Percentiles rank a stretch among this genome's conserved stretches.
Conservation (phyloP, 2,113 vertebrate genomes). For the Lagopus leucura region DNA sequence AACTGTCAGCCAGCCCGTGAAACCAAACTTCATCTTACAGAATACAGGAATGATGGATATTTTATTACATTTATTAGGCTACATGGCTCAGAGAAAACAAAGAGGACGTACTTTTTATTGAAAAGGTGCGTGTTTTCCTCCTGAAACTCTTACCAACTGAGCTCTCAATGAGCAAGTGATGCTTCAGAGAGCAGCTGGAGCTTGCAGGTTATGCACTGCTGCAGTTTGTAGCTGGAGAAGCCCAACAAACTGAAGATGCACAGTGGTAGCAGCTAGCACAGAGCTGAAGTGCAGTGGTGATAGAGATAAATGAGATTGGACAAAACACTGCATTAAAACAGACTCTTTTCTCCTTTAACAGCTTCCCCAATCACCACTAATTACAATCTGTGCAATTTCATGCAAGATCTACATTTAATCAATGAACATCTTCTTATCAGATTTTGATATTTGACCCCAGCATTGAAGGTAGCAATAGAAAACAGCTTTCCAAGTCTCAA, state of each 20-base stretch:
- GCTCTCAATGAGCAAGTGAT: neutral
- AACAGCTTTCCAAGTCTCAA: neutral
- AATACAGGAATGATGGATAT: neutral
- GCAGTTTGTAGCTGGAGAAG: neutral
- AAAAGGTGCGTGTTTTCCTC: neutral
- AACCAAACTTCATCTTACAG: neutral
- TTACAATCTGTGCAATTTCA: neutral
- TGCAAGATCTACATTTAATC: neutral
- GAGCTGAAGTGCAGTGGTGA: neutral
- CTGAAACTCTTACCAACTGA: neutral
- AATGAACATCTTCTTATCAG: neutral
- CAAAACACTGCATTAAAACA: neutral
- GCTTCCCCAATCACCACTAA: neutral
- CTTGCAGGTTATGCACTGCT: neutral
- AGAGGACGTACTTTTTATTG: neutral
- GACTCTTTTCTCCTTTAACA: neutral
- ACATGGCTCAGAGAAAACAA: neutral
- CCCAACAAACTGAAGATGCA: neutral
- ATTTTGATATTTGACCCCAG: neutral
- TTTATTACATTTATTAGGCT: neutral
- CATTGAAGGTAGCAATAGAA: neutral
- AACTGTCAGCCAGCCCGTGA: conserved; percentile 38
- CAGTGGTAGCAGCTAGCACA: neutral
- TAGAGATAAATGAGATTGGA: neutral
- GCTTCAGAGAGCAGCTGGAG: neutral